Percentiles rank a stretch among this genome's conserved stretches.
These are phyloP conservation scores for Hyphantria cunea DNA, from an alignment of 1,140 invertebrate genomes.

Conservation along the genomic window DNA sequence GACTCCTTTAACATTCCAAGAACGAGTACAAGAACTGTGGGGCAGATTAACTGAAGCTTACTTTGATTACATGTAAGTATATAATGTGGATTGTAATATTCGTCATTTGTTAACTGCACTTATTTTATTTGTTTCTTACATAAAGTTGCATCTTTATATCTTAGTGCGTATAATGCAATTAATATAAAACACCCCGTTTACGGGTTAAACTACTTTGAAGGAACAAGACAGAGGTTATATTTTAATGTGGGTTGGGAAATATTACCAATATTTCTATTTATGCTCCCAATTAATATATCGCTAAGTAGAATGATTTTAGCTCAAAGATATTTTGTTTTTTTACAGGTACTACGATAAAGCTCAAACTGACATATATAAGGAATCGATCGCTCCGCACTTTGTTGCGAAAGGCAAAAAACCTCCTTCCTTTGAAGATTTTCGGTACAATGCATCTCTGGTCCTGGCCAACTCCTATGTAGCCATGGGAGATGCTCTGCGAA, in stretches of 20 bases:
- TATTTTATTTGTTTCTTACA: no score
- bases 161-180: no score
- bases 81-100: neutral
- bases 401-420: conserved; percentile 10
- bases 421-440: conserved; percentile 27
- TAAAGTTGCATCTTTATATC: no score
- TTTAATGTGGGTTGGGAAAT: no score
- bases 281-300: no score
- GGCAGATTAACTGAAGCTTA: conserved; percentile 6
- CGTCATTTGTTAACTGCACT: neutral
- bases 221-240: no score
- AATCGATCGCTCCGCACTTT: conserved; percentile 6
- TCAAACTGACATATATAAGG: conserved; percentile 10
- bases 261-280: no score
- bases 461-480: conserved; percentile 43
- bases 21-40: conserved; percentile 36
- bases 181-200: no score
- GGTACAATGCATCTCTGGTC: conserved; percentile 41
- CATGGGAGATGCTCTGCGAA: conserved; percentile 27
- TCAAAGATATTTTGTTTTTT: conserved; percentile 6
- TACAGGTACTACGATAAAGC: conserved; percentile 2
- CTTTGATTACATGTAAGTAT: conserved; percentile 20
- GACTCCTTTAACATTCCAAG: conserved; percentile 35
- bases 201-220: no score
- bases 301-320: neutral